Percentiles rank a stretch among this genome's conserved stretches.
Conservation (phyloP, 2,113 vertebrate species). For the Corythoichthys intestinalis region DNA sequence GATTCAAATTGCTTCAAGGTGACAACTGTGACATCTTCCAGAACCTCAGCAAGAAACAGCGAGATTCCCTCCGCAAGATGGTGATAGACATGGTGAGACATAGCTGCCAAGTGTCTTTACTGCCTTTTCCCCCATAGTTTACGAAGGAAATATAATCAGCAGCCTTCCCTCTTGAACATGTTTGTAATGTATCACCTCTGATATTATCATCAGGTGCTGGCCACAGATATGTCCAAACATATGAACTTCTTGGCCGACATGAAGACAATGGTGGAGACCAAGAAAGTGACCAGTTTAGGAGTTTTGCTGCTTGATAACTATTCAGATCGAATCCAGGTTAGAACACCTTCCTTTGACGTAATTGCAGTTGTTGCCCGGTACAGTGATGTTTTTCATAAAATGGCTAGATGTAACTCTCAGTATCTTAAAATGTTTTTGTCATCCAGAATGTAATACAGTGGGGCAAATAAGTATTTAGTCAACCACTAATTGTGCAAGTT, state of each 20-base stretch:
- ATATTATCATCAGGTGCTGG: conserved; percentile 76
- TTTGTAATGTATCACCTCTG: background rate
- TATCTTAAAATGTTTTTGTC: background rate
- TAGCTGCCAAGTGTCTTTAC: background rate
- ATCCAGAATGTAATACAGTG: background rate
- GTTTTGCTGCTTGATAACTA: conserved; percentile 92
- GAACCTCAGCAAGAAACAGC: conserved; percentile 84
- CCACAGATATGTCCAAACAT: conserved; percentile 95
- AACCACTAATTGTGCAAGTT: no score
- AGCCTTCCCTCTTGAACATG: no score
- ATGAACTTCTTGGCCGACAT: conserved; percentile 89
- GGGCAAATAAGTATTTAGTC: no score
- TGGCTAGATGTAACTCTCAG: background rate
- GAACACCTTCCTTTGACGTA: conserved; percentile 7
- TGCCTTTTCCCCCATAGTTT: background rate
- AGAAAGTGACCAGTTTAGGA: conserved; percentile 89
- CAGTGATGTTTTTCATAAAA: background rate
- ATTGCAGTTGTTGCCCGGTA: background rate
- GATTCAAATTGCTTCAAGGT: conserved; percentile 89
- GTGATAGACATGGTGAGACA: conserved; percentile 84
- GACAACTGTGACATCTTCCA: conserved; percentile 91
- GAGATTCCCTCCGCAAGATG: conserved; percentile 84
- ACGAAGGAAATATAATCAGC: background rate
- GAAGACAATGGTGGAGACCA: conserved; percentile 96
- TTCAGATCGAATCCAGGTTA: conserved; percentile 88